Evolutionary conservation across 2,113 vertebrate genomes (phyloP), one percentile per base, ranked within the genome.

Genomic region (Motacilla alba): DNA sequence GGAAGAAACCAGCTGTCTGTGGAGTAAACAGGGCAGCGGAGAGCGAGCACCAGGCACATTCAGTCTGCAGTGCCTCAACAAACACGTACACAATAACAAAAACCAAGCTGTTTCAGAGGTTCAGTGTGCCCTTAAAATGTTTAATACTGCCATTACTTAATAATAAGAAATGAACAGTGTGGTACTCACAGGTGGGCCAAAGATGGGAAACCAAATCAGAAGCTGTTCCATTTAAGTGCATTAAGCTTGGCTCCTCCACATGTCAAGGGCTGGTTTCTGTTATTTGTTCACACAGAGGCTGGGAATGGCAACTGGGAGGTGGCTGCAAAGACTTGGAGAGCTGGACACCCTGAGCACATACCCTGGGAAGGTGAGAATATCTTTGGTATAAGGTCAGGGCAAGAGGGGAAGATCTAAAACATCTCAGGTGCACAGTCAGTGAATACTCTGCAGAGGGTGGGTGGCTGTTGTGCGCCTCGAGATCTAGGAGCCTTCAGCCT

Each of bases 331-430:
- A 70, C 55, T 76, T 1, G 0, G 47, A 41, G n/a, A 89, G 76
- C 47, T 13, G 3, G 35, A 70, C 47, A 63, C 15, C 60, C 59
- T 85, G 67, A 88, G 50, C 1, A 4, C 58, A 49, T 68, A 60
- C 63, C 74, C 67, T 62, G 37, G 77, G 35, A 68, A 74, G 28
- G 50, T 63, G 73, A 70, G 47, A 78, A 83, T 16, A 9, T 83
- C 85, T 95, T 93, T 96, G 82, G 87, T 80, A n/a, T 44, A 50
- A 56, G 68, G 21, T 87, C 72, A 88, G 85, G 30, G 50, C 82
- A 70, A 83, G 74, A 63, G 13, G 35, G 47, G 43, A 91, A 82
- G 55, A 68, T 60, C 75, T 77, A 19, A 81, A 81, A 56, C 10
- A 4, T 37, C 52, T 69, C 27, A 73, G 59, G 67, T 21, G 37